Conservation (phyloP, 2,797 vertebrate genomes). For the Phataginus tricuspis region DNA sequence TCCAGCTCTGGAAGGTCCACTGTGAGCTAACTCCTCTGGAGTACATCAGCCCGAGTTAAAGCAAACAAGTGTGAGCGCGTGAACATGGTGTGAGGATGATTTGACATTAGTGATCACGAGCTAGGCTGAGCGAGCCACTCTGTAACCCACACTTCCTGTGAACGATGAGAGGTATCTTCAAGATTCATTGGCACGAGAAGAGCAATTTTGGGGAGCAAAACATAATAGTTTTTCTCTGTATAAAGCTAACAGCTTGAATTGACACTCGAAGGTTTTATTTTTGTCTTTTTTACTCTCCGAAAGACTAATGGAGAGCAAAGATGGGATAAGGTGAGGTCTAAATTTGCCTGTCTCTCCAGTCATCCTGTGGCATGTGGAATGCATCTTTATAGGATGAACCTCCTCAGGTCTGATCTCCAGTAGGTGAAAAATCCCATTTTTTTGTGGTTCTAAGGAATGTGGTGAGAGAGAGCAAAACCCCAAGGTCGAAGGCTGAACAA, state of each 20-base stretch:
- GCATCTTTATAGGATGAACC: slow-evolving; percentile 17
- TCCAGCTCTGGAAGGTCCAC: slow-evolving; percentile 58
- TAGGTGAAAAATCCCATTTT: slow-evolving; percentile 50
- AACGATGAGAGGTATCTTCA: slow-evolving; percentile 36
- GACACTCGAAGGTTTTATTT: slow-evolving; percentile 35
- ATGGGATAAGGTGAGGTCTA: slow-evolving; percentile 31
- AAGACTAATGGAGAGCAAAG: slow-evolving; percentile 55
- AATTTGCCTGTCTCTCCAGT: slow-evolving; percentile 27
- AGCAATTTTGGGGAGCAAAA: slow-evolving; percentile 39
- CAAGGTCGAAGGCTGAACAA: slow-evolving; percentile 52
- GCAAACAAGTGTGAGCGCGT: neutral
- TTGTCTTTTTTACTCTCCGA: neutral
- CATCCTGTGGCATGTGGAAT: slow-evolving; percentile 2
- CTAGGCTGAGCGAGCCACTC: neutral
- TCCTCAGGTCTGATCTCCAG: slow-evolving; percentile 50
- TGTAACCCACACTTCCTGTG: slow-evolving; percentile 22
- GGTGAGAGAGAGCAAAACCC: slow-evolving; percentile 42
- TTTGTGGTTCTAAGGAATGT: slow-evolving; percentile 51
- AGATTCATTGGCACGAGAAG: slow-evolving; percentile 18
- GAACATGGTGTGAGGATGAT: slow-evolving; percentile 11
- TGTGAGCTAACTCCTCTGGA: slow-evolving; percentile 55
- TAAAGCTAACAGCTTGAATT: slow-evolving; percentile 33
- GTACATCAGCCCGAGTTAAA: slow-evolving; percentile 54
- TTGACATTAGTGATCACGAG: slow-evolving; percentile 33
- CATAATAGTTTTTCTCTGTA: slow-evolving; percentile 32